Evolutionary conservation across 1,140 invertebrate genomes (phyloP), one percentile per base, ranked within the genome.

Genomic region (Lepidurus couesii): DNA sequence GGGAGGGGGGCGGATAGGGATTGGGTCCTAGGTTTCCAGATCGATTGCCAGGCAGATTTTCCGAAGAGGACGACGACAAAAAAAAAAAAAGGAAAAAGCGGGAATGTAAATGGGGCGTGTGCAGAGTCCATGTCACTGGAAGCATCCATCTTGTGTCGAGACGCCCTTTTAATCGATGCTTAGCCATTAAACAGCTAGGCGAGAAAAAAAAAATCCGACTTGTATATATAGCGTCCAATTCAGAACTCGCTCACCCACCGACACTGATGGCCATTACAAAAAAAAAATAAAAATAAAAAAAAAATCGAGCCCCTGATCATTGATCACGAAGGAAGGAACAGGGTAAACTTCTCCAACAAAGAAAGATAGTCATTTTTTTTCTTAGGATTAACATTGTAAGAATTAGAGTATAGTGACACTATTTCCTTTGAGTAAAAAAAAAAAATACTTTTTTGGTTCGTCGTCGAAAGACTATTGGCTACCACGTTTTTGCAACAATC

Each of bases 111-210:
- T 65, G 53, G 53, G 34, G 53, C 53, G 53, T 65, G 53, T 13
- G 53, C 53, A 21, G 53, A 65, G 53, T 65, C 53, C 53, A 65
- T 65, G 53, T 65, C 53, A 65, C 53, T 65, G 21, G 53, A 65
- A 11, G 53, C 53, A 65, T 65, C 53, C 53, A 65, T 65, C 53
- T 65, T 65, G 53, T 65, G 53, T 65, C 53, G 53, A 65, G 53
- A 65, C 53, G 53, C 53, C 53, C 53, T 65, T 65, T 65, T 65
- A 65, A 65, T 65, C 53, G 53, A 65, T 65, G 53, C 53, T 65
- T 13, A n/a, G 53, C 53, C 53, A 65, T 65, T 65, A 65, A 65
- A 65, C 53, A 65, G 53, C 53, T n/a, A 65, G 53, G 53, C 53
- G 53, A 65, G 53, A 65, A n/a, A 65, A 65, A 65, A 65, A 65